These are phyloP conservation scores for Chloroclystis v-ata DNA, from an alignment of 2,888 invertebrate species.

Conservation along the genomic window DNA sequence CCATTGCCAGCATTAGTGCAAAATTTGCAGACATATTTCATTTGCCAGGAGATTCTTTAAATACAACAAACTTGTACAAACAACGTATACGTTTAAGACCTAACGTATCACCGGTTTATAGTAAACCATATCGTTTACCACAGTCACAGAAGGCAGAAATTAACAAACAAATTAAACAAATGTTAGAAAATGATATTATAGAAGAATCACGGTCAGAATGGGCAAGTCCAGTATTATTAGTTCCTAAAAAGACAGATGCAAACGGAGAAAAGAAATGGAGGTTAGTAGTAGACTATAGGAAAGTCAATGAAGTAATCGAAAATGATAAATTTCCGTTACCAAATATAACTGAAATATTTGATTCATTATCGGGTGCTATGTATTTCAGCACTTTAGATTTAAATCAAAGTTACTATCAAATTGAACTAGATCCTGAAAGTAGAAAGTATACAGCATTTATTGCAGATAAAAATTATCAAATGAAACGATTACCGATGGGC, in stretches of 20 bases:
- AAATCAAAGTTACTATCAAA: conserved; percentile 20
- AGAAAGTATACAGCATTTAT: conserved; percentile 25
- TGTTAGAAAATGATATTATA: conserved; percentile 24
- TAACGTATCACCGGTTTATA: conserved; percentile 12
- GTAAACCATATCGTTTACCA: conserved; percentile 27
- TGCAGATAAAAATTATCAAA: conserved; percentile 17
- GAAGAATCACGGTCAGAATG: conserved; percentile 19
- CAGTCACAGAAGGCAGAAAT: conserved; percentile 20
- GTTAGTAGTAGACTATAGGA: conserved; percentile 25
- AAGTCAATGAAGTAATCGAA: conserved; percentile 20
- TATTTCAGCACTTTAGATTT: conserved; percentile 23
- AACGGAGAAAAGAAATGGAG: conserved; percentile 25
- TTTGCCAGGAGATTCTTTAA: conserved; percentile 23
- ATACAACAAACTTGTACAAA: conserved; percentile 17
- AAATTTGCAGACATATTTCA: conserved; percentile 28
- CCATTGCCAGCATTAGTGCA: conserved; percentile 23
- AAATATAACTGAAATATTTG: conserved; percentile 26
- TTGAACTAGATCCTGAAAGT: conserved; percentile 10
- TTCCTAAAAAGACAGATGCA: conserved; percentile 26
- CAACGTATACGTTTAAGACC: conserved; percentile 25
- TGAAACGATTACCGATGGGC: conserved; percentile 24
- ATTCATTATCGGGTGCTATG: conserved; percentile 21
- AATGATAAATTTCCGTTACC: conserved; percentile 26
- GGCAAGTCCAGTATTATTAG: conserved; percentile 27
- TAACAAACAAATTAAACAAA: conserved; percentile 21